Evolutionary conservation across 2,888 invertebrate species (phyloP).

Genomic region (Phragmatobia fuliginosa): DNA sequence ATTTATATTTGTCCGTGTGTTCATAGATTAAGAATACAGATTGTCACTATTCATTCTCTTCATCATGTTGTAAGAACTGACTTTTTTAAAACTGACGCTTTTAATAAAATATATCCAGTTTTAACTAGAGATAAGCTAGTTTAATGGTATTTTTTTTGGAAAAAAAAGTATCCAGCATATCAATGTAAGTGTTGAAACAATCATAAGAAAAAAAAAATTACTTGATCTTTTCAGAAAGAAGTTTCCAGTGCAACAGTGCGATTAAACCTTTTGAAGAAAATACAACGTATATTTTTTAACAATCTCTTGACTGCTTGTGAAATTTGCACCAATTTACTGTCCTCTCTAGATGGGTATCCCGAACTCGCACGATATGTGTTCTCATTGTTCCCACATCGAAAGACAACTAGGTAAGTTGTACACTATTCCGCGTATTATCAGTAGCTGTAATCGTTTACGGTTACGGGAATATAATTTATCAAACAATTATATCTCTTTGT

Average conservation of each 20-base stretch:
- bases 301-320: constrained; percentile 58
- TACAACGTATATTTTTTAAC: constrained; percentile 51
- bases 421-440: neutral
- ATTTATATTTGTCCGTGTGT: no score
- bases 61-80: no score
- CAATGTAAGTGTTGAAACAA: no score
- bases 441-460: neutral
- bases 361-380: constrained; percentile 67
- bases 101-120: no score
- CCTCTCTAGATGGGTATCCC: constrained; percentile 52
- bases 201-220: no score
- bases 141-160: no score
- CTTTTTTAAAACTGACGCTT: no score
- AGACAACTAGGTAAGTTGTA: constrained; percentile 34
- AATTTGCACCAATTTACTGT: constrained; percentile 63
- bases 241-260: constrained; percentile 50
- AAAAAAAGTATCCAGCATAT: no score
- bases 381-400: constrained; percentile 70
- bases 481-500: no score
- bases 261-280: constrained; percentile 46
- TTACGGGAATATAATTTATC: neutral
- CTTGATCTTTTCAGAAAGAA: constrained; percentile 55
- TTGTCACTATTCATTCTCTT: no score
- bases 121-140: no score
- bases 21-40: no score